Evolutionary conservation across 2,797 vertebrate species (phyloP).

Genomic region (Leucoraja ocellata): DNA sequence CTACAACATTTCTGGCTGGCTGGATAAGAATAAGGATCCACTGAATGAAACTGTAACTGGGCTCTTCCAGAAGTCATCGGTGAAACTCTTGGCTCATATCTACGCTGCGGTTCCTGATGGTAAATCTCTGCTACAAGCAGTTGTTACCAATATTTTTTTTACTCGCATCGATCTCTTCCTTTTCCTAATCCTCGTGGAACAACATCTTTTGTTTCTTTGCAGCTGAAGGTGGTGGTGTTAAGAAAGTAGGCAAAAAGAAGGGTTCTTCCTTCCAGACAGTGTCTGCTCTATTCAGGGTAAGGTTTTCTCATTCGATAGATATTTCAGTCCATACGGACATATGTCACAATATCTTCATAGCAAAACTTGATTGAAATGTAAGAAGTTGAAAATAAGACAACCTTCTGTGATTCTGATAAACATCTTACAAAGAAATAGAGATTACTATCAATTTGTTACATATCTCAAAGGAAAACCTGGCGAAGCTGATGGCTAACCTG

Average conservation of each 20-base stretch:
- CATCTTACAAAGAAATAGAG: neutral
- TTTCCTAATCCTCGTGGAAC: neutral
- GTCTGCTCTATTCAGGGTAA: conserved; percentile 65
- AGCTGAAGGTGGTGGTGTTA: conserved; percentile 50
- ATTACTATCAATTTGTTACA: neutral
- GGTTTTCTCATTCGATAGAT: neutral
- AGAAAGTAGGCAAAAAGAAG: conserved; percentile 58
- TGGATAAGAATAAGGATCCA: conserved; percentile 84
- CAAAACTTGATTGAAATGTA: neutral
- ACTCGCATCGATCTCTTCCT: neutral
- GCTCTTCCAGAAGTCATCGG: conserved; percentile 76
- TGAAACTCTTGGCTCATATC: conserved; percentile 72
- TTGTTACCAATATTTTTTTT: neutral
- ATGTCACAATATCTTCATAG: neutral
- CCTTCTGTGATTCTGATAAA: neutral
- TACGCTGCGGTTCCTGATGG: conserved; percentile 43
- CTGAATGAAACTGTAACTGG: conserved; percentile 80
- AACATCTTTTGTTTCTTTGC: conserved; percentile 21
- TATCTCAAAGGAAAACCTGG: conserved; percentile 71
- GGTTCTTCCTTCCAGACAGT: conserved; percentile 63
- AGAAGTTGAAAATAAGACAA: too few species aligned
- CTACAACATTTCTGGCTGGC: conserved; percentile 77
- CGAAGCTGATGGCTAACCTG: conserved; percentile 70
- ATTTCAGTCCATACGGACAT: neutral
- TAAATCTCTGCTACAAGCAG: neutral